Evolutionary conservation across 2,113 vertebrate species (phyloP).

Genomic region (Cochlearius cochlearius): DNA sequence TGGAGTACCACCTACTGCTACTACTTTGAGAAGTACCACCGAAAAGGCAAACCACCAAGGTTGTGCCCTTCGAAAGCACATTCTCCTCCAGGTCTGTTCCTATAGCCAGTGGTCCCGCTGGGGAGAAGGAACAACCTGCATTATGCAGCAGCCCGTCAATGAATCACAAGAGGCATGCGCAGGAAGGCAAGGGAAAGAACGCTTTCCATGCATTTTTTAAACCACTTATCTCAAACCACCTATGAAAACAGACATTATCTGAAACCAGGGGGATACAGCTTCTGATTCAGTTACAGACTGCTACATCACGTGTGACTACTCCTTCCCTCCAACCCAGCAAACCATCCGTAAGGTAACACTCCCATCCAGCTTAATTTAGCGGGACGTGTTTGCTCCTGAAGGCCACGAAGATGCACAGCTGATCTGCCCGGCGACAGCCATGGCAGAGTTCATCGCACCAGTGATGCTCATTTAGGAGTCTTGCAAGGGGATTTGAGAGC

Average conservation of each 20-base stretch:
- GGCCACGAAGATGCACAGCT: fast-evolving
- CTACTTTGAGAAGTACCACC: not conserved
- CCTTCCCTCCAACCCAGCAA: not conserved
- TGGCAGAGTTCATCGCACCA: not conserved
- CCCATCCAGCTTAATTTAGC: not conserved
- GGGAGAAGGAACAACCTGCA: not conserved
- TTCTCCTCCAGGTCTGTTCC: not conserved
- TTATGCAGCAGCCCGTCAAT: not conserved
- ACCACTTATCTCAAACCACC: not conserved
- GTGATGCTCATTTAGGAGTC: not conserved
- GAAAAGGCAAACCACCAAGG: not conserved
- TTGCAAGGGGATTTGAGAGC: not conserved
- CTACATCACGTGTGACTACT: not conserved
- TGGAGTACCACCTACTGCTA: not conserved
- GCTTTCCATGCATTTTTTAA: not conserved
- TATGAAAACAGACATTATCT: not conserved
- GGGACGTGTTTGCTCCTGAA: not conserved
- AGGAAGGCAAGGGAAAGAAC: not conserved
- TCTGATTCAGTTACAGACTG: not conserved
- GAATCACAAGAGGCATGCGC: not conserved
- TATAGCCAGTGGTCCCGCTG: not conserved
- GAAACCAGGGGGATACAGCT: not conserved
- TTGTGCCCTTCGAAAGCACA: not conserved
- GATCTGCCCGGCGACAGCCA: not conserved
- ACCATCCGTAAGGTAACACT: not conserved